Base-by-base conservation (phyloP, 2,113 vertebrate species). In the Enhydra lutris region DNA sequence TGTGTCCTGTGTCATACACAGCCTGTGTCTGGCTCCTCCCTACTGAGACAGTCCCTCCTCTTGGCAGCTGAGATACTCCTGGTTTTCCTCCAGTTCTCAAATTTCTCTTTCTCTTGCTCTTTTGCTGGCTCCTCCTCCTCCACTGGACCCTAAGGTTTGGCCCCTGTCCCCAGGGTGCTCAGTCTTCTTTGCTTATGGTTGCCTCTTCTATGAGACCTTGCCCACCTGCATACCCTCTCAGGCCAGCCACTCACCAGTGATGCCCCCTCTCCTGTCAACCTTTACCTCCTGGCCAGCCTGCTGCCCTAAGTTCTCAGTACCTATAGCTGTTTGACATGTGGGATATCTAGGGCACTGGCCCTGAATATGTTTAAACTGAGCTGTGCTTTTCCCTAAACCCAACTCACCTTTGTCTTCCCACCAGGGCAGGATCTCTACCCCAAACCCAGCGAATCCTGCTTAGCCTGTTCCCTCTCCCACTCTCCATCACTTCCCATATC, bases 171-270 rank as follows among this genome's bases (percentile, higher is more conserved):
- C 74, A 15, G 57, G 29, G 23, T 14, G 81, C 45, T 84, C 50
- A 17, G 26, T 34, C 67, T 87, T 61, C 29, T 76, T 82, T 8
- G 9, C 26, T 69, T 65, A 52, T 47, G 20, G 45, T 18, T 4
- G 6, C 6, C 82, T 79, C 59, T 80, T 52, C 15, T 59, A 20
- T 21, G 6, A 59, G 47, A 78, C 0, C 21, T 31, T 12, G 24
- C 65, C 4, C 9, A 23, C 21, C 11, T 15, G 0, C 0, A 1
- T 17, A 14, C 13, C 67, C 23, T 45, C 45, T 15, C 18, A 5
- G 15, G 55, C 11, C 65, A 71, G 21, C n/a, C 47, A 0, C 23
- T 42, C 23, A 42, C 34, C 1, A 6, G 17, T 42, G 7, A 24
- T 39, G 6, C 55, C 18, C 13, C 4, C 1, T 34, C 4, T 29